Evolutionary conservation across 2,113 vertebrate genomes (phyloP), one percentile per base, ranked within the genome.

Genomic region (Passer montanus): DNA sequence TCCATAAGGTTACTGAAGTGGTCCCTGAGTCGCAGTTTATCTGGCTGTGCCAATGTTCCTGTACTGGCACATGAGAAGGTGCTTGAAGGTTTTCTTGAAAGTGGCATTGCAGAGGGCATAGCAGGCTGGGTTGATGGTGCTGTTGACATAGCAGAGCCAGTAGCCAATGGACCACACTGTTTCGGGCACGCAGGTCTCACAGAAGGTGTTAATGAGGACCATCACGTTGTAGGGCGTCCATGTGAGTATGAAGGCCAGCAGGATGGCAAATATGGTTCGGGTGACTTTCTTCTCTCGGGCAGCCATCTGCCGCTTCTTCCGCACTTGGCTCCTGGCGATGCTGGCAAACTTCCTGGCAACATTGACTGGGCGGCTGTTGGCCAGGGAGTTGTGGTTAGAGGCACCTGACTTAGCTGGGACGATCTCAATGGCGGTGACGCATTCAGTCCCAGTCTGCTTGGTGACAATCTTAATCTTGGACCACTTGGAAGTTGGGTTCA

Each of bases 171-270:
- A 99, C 99, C 99, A 99, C 72, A 99, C 98, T 0, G 99, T 99
- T 53, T 99, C 99, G 0, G 99, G 99, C 16, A 99, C 98, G 1
- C 99, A 99, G 60, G 98, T 99, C 62, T 98, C 98, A 66, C 99
- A 99, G 97, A 99, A 99, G 79, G 99, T 99, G 82, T 99, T 99
- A 93, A 99, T 99, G 96, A 99, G 97, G 89, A 99, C 99, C 99
- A 99, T 99, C 73, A 99, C 99, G 0, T 99, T 99, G 94, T 99
- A 99, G 6, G 99, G 99, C 0, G 99, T 99, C 99, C 99, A 99
- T 16, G 99, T 99, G 87, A 99, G 97, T 95, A 99, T 99, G 98
- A 99, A 99, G 69, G 99, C 99, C 88, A 99, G 97, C 88, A 99
- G 98, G 95, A 99, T 99, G 95, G 99, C 99, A 75, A 99, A 99